Evolutionary conservation across 2,113 vertebrate species (phyloP).

Genomic region (Melanerpes aurifrons): DNA sequence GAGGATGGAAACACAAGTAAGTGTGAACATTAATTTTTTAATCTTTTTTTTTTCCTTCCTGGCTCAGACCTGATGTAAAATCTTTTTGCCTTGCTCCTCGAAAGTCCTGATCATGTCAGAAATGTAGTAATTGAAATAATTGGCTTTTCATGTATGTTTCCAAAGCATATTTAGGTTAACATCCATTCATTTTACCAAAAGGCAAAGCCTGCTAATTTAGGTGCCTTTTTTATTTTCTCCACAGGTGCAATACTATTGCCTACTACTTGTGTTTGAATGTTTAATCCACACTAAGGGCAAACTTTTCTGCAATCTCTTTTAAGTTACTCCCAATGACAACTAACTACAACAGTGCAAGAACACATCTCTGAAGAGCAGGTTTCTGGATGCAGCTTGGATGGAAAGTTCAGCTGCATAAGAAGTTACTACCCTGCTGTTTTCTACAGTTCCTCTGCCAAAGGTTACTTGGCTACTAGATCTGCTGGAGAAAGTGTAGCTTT

Average conservation of each 20-base stretch:
- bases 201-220: background rate
- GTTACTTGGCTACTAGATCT: background rate
- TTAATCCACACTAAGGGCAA: background rate
- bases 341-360: background rate
- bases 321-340: background rate
- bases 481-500: background rate
- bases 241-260: background rate
- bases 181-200: background rate
- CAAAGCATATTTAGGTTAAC: background rate
- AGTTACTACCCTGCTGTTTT: background rate
- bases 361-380: background rate
- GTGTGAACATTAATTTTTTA: background rate
- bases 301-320: background rate
- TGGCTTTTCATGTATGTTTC: background rate
- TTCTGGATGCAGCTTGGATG: background rate
- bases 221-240: rapidly evolving
- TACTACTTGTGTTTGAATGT: background rate
- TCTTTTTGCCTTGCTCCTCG: background rate
- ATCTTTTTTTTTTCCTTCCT: background rate
- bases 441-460: background rate
- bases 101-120: background rate
- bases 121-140: background rate
- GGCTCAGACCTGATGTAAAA: background rate
- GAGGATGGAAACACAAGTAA: background rate
- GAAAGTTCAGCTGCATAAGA: background rate